phyloP scores from a whole-genome alignment of 1,140 invertebrate genomes.

The Drosophila insularis region DNA sequence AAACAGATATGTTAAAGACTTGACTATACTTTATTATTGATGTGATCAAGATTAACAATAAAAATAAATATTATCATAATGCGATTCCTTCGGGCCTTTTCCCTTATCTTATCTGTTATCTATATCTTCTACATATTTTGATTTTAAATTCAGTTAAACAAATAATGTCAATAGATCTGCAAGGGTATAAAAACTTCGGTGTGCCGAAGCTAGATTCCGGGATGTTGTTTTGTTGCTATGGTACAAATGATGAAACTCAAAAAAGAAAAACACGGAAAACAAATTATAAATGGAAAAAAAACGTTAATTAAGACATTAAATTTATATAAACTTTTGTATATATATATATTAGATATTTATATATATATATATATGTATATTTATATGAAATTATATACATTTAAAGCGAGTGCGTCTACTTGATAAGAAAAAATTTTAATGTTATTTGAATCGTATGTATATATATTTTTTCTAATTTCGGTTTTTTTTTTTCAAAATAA shows the following conservation, averaged over 20 bases:
- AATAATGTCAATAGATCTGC: conserved; percentile 22
- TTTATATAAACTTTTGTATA: conserved; percentile 1
- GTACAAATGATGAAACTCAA: not conserved
- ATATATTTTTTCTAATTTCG: conserved; percentile 40
- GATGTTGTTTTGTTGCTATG: not conserved
- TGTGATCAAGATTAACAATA: no score
- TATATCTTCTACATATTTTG: no score
- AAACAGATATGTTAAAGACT: no score
- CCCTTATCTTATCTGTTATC: no score
- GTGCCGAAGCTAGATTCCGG: not conserved
- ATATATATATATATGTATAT: conserved; percentile 25
- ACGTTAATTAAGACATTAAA: not conserved
- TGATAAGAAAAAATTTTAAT: conserved; percentile 24
- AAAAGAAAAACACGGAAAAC: not conserved
- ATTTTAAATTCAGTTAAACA: no score
- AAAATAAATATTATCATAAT: no score
- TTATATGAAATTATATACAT: conserved; percentile 44
- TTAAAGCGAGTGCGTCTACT: conserved; percentile 75
- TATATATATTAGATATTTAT: conserved; percentile 6
- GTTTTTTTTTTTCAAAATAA: conserved; percentile 38
- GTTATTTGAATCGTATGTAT: conserved; percentile 45
- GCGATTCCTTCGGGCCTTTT: no score
- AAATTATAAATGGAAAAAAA: not conserved
- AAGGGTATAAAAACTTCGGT: conserved; percentile 23
- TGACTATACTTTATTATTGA: no score